A percentile compares a stretch with the other conserved stretches of the same genome.
Conservation (phyloP, 2,888 invertebrate species). For the Serrognathus titanus region DNA sequence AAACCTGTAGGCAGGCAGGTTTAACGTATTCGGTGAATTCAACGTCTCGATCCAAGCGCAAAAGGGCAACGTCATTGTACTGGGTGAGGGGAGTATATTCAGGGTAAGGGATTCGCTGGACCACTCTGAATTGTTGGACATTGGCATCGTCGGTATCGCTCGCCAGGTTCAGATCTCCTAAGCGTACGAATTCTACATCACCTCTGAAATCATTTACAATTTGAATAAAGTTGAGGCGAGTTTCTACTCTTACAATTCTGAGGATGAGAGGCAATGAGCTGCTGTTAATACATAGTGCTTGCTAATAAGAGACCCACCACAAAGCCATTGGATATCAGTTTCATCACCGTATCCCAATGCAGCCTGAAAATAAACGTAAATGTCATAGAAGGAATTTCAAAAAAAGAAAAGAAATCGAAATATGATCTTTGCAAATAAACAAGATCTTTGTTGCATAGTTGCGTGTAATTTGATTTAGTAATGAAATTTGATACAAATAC, state of each 20-base stretch:
- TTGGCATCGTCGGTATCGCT: conserved; percentile 20
- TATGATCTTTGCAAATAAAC: too few relatives aligned
- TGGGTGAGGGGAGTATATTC: conserved; percentile 39
- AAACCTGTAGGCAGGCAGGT: conserved; percentile 47
- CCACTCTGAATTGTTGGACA: conserved; percentile 34
- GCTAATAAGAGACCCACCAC: conserved; percentile 63
- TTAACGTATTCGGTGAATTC: conserved; percentile 39
- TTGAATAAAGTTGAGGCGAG: background rate
- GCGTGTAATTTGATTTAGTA: too few relatives aligned
- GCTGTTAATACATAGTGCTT: conserved; percentile 60
- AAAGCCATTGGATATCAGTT: conserved; percentile 49
- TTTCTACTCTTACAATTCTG: conserved; percentile 15
- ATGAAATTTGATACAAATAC: too few relatives aligned
- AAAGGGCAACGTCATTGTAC: conserved; percentile 52
- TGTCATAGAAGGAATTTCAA: background rate
- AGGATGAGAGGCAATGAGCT: conserved; percentile 54
- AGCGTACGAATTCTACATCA: conserved; percentile 25
- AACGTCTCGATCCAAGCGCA: conserved; percentile 41
- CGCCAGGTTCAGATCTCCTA: conserved; percentile 29
- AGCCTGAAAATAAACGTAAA: conserved; percentile 21
- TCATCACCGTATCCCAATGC: conserved; percentile 26
- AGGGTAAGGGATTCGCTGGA: conserved; percentile 41
- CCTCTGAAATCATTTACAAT: conserved; percentile 19
- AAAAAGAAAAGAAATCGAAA: too few relatives aligned
- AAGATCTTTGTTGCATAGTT: too few relatives aligned